Conservation (phyloP, 1,140 invertebrate species). For the Drosophila arawakana region DNA sequence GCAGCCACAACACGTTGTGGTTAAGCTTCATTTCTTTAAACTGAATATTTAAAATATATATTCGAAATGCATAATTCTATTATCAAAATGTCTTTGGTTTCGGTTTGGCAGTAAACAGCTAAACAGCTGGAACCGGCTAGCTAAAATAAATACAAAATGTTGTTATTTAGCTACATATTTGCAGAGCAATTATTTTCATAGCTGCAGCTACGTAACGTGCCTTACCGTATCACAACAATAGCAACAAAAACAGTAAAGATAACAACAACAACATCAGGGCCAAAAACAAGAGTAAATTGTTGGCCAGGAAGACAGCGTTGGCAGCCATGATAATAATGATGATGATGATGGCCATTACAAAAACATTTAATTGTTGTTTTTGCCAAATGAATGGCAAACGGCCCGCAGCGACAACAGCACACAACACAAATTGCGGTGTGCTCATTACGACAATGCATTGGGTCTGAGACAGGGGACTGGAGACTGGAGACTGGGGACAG, state of each 20-base stretch:
- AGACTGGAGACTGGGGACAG: too few relatives aligned
- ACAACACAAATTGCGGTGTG: slow-evolving; percentile 81
- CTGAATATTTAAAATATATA: too few relatives aligned
- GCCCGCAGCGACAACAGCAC: slow-evolving; percentile 67
- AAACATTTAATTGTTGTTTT: slow-evolving; percentile 83
- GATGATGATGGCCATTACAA: slow-evolving; percentile 69
- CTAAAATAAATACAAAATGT: slow-evolving; percentile 77
- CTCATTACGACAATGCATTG: slow-evolving; percentile 71
- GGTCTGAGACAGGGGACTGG: too few relatives aligned
- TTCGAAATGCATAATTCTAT: not conserved
- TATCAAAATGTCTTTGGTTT: slow-evolving; percentile 6
- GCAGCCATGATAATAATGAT: slow-evolving; percentile 40
- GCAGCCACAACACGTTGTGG: slow-evolving; percentile 42
- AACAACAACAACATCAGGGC: slow-evolving; percentile 33
- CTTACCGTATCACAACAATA: slow-evolving; percentile 5
- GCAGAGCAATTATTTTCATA: slow-evolving; percentile 77
- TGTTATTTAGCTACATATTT: slow-evolving; percentile 79
- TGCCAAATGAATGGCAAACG: slow-evolving; percentile 82
- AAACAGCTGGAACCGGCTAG: slow-evolving; percentile 37
- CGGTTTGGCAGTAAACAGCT: slow-evolving; percentile 42
- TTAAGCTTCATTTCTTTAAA: slow-evolving; percentile 4
- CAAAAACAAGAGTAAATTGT: slow-evolving; percentile 78
- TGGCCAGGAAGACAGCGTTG: slow-evolving; percentile 47
- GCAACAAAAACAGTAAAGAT: slow-evolving; percentile 10
- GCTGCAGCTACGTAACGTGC: slow-evolving; percentile 28